Conservation (phyloP, 2,888 invertebrate genomes). For the Ectemnius cavifrons region DNA sequence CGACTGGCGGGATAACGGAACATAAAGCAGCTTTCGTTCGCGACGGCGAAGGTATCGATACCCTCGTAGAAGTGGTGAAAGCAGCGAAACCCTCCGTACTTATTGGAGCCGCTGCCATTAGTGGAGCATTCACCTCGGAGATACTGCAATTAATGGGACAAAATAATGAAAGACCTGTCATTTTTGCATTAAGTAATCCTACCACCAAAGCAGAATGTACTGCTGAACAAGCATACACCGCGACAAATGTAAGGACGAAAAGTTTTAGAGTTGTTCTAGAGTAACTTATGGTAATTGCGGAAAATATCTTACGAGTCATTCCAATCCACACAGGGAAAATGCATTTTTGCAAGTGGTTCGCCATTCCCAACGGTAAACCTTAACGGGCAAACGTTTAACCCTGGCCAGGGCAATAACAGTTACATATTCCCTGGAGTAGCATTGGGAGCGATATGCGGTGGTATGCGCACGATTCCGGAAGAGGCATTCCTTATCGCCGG, state of each 20-base stretch:
- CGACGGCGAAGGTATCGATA: conserved; percentile 86
- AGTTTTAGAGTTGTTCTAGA: no score
- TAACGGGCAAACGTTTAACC: conserved; percentile 88
- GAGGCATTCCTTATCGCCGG: conserved; percentile 95
- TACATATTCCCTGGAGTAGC: conserved; percentile 99
- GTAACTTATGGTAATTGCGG: no score
- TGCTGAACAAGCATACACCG: conserved; percentile 96
- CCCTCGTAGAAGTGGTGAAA: conserved; percentile 89
- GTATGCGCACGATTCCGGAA: conserved; percentile 93
- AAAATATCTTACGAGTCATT: no score
- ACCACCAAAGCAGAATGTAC: conserved; percentile 99
- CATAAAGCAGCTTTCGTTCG: conserved; percentile 93
- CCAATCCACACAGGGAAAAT: conserved; percentile 84
- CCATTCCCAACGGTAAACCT: conserved; percentile 93
- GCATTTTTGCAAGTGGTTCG: conserved; percentile 97
- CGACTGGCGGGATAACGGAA: conserved; percentile 87
- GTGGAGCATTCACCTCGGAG: conserved; percentile 94
- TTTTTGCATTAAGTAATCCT: conserved; percentile 99
- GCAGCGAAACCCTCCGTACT: conserved; percentile 91
- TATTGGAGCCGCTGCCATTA: conserved; percentile 96
- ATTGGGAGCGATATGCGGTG: conserved; percentile 92
- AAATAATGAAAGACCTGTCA: conserved; percentile 91
- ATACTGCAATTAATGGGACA: conserved; percentile 92
- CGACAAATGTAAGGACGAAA: conserved; percentile 65
- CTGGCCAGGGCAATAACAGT: conserved; percentile 99